phyloP scores from a whole-genome alignment of 2,113 vertebrate genomes.

The Rhagologus leucostigma region DNA sequence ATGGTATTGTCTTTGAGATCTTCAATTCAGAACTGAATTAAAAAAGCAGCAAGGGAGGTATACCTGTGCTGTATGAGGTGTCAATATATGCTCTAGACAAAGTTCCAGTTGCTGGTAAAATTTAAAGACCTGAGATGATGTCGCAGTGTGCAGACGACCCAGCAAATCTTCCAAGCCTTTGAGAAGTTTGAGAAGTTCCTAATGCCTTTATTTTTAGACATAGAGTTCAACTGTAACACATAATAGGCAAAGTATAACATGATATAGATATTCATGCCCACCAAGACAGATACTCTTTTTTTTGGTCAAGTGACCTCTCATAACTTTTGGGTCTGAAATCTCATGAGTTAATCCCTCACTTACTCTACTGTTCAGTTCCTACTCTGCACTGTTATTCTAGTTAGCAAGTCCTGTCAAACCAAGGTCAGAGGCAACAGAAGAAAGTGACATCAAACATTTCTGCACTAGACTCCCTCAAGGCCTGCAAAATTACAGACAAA shows the following conservation, averaged over 20 bases:
- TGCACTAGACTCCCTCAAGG: not conserved
- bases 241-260: not conserved
- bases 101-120: not conserved
- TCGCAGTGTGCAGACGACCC: not conserved
- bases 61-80: not conserved
- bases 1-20: not conserved
- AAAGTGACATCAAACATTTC: not conserved
- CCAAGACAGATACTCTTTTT: not conserved
- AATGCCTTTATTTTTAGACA: not conserved
- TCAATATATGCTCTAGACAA: not conserved
- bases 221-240: not conserved
- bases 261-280: not conserved
- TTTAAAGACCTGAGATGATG: not conserved
- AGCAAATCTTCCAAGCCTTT: not conserved
- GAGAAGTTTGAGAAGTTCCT: not conserved
- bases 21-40: not conserved
- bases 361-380: not conserved
- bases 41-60: not conserved
- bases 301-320: not conserved
- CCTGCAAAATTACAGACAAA: not conserved
- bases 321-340: not conserved
- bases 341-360: not conserved
- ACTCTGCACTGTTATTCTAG: not conserved
- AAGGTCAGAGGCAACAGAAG: not conserved
- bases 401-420: not conserved